Evolutionary conservation across 2,888 invertebrate genomes (phyloP).

Genomic region (Troides helena): DNA sequence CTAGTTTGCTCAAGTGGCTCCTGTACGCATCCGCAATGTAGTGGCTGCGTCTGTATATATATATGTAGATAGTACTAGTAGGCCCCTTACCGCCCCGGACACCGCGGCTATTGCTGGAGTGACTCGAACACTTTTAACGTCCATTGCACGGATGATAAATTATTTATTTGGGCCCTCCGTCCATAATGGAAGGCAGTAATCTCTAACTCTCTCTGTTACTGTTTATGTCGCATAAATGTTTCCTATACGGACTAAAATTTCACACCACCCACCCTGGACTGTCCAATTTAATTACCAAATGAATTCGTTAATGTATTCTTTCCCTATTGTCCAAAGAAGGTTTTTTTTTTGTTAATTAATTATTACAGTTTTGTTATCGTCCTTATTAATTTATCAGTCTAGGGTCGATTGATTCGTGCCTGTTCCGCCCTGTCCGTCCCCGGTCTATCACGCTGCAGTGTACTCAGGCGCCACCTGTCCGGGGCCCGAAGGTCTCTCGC

Average conservation of each 20-base stretch:
- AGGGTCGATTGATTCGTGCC: slow-evolving; percentile 26
- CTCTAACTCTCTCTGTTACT: not conserved
- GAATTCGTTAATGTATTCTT: not conserved
- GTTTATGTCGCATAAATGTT: not conserved
- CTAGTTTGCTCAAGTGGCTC: slow-evolving; percentile 70
- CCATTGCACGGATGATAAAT: slow-evolving; percentile 3
- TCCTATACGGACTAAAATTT: not conserved
- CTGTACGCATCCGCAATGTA: slow-evolving; percentile 63
- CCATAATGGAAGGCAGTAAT: not conserved
- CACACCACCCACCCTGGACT: not conserved
- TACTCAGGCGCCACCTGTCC: slow-evolving; percentile 34
- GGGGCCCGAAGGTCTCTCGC: slow-evolving; percentile 45
- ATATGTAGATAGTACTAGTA: slow-evolving; percentile 69
- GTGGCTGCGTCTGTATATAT: slow-evolving; percentile 70
- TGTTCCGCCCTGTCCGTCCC: slow-evolving; percentile 36
- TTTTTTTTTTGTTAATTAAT: not conserved
- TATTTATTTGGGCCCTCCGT: not conserved
- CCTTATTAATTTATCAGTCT: slow-evolving; percentile 2
- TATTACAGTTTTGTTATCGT: not conserved
- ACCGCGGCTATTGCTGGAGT: slow-evolving; percentile 12
- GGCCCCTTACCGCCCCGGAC: slow-evolving; percentile 43
- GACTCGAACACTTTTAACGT: slow-evolving; percentile 1
- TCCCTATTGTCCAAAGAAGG: not conserved
- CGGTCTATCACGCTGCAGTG: slow-evolving; percentile 27
- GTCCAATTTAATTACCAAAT: not conserved